Percentiles rank a stretch among this genome's conserved stretches.
Evolutionary conservation across 2,888 invertebrate species (phyloP).

Genomic region (Phengaris alcon): DNA sequence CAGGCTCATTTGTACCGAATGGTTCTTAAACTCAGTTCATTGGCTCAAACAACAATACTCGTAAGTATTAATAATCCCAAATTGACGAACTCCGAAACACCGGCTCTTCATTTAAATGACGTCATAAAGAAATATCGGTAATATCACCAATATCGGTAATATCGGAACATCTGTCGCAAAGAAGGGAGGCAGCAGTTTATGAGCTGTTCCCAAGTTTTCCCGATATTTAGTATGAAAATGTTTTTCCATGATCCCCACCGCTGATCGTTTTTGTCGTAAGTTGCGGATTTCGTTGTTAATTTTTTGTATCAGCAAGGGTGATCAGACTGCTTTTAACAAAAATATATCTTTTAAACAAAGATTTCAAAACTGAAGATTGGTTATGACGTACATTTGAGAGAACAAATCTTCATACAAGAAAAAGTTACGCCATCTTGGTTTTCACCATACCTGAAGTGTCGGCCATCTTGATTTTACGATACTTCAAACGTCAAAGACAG

Average conservation of each 20-base stretch:
- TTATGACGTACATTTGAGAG: too few relatives aligned
- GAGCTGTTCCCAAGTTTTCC: conserved; percentile 51
- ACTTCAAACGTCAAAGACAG: too few relatives aligned
- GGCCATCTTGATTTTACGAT: too few relatives aligned
- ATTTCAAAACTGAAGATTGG: too few relatives aligned
- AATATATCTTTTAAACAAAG: too few relatives aligned
- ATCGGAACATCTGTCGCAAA: conserved; percentile 67
- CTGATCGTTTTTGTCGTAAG: conserved; percentile 21
- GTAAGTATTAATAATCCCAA: conserved; percentile 9
- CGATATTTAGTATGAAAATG: conserved; percentile 60
- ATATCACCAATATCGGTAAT: conserved; percentile 49
- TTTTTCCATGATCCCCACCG: conserved; percentile 49
- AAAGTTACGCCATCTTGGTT: too few relatives aligned
- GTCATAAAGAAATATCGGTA: conserved; percentile 66
- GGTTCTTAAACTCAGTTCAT: not conserved
- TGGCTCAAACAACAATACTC: not conserved
- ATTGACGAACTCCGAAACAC: conserved; percentile 20
- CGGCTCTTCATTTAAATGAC: conserved; percentile 67
- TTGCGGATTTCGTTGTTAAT: not conserved
- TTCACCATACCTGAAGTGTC: too few relatives aligned
- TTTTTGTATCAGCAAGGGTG: not conserved
- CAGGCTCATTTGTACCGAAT: too few relatives aligned
- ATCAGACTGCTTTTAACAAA: too few relatives aligned
- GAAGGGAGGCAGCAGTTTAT: conserved; percentile 67
- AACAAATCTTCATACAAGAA: too few relatives aligned